Base-by-base conservation (phyloP, 2,113 vertebrate genomes). In the Cygnus buccinator region DNA sequence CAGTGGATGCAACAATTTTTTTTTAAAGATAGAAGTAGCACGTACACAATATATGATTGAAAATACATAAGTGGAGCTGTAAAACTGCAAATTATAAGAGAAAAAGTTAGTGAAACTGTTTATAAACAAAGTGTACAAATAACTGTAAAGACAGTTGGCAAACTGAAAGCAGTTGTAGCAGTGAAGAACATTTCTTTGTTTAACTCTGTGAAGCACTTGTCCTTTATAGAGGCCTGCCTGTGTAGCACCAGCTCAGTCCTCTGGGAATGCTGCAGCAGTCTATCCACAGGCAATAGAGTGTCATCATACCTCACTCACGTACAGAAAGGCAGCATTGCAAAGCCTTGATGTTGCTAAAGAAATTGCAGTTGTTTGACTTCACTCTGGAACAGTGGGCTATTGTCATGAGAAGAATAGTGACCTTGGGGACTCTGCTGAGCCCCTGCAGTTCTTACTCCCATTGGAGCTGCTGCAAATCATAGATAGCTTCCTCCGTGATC, bases 1-100 rank as follows among this genome's bases (percentile, higher is more conserved):
- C 13, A 52, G 70, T 25, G 22, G 71, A 13, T 35, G 28, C 37
- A 61, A 22, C 28, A 28, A 29, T 48, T 84, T 2, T 78, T 93
- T 93, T 68, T 44, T 67, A 41, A 87, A 80, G 46, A 43, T 17
- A 55, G 35, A 63, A 74, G n/a, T 37, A 74, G 48, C 55, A 77
- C 50, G 28, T 62, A 43, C 67, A 7, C 6, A 16, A 31, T 28
- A 8, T 59, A 6, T 63, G 39, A 80, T 33, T 65, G 59, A 80
- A 93, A 81, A 76, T 50, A 52, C 4, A 70, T 58, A 44, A 73
- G 28, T 11, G 35, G 68, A 50, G 72, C 29, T 68, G 5, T 89
- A 94, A 94, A 94, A 86, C 7, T 88, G 71, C 48, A 89, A 37
- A 37, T 77, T 83, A 10, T 70, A 84, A 91, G 79, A 73, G 39